Evolutionary conservation across 2,888 invertebrate genomes (phyloP).

Genomic region (Cremastinae sp.): DNA sequence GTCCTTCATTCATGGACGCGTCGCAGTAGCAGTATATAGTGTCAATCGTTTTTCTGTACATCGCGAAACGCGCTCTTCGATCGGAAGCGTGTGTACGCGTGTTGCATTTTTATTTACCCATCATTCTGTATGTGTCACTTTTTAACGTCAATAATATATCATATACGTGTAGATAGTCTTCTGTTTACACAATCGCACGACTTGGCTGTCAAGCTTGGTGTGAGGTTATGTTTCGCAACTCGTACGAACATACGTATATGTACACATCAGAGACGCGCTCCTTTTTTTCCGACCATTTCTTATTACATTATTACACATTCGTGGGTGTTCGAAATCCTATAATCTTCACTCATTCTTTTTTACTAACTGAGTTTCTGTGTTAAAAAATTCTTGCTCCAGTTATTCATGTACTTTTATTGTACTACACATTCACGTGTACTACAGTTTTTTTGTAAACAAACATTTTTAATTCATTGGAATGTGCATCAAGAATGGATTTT

Average conservation of each 20-base stretch:
- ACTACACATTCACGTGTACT: too few species aligned
- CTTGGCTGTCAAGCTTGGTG: conserved; percentile 55
- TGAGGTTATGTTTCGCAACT: conserved; percentile 67
- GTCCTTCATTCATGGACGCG: conserved; percentile 64
- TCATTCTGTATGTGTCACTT: too few species aligned
- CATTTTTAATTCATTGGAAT: too few species aligned
- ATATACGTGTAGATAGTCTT: conserved; percentile 9
- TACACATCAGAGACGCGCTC: conserved; percentile 37
- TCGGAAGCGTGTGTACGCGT: neutral
- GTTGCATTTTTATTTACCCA: conserved; percentile 22
- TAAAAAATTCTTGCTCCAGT: too few species aligned
- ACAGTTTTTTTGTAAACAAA: too few species aligned
- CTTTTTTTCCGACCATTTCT: conserved; percentile 34
- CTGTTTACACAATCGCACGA: conserved; percentile 22
- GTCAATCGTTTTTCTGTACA: conserved; percentile 42
- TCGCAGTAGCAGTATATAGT: conserved; percentile 44
- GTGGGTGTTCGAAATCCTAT: conserved; percentile 31
- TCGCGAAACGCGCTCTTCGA: neutral
- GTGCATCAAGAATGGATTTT: too few species aligned
- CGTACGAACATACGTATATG: conserved; percentile 10
- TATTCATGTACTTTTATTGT: too few species aligned
- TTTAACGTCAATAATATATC: conserved; percentile 3
- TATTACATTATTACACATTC: conserved; percentile 5
- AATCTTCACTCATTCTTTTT: conserved; percentile 1
- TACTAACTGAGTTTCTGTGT: neutral